Evolutionary conservation across 2,888 invertebrate species (phyloP).

Genomic region (Ceriagrion tenellum): DNA sequence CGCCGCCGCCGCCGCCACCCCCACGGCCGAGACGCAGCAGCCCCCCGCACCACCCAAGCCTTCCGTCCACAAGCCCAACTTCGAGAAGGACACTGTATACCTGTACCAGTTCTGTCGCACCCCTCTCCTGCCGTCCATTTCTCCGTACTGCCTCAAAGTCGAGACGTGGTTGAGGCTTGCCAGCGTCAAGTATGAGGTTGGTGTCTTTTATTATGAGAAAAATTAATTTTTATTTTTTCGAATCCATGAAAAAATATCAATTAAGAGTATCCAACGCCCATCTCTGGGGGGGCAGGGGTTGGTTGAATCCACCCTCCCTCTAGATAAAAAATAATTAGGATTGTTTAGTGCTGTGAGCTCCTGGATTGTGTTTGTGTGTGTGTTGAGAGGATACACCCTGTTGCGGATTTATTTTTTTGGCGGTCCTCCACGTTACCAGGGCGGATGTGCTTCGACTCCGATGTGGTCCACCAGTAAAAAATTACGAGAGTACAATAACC

Average conservation of each 20-base stretch:
- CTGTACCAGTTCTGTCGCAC: conserved; percentile 96
- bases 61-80: conserved; percentile 91
- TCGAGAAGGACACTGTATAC: conserved; percentile 95
- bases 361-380: not conserved
- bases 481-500: too few species aligned
- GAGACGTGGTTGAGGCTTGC: conserved; percentile 97
- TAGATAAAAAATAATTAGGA: not conserved
- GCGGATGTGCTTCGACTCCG: not conserved
- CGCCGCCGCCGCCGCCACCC: conserved; percentile 76
- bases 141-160: conserved; percentile 96
- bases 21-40: conserved; percentile 76
- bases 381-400: not conserved
- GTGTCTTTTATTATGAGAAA: conserved; percentile 74
- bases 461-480: too few species aligned
- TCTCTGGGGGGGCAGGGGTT: not conserved
- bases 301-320: not conserved
- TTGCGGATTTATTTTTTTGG: not conserved
- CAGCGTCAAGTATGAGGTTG: conserved; percentile 96
- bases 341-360: not conserved
- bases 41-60: conserved; percentile 86
- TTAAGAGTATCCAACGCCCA: not conserved
- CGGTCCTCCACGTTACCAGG: not conserved
- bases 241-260: not conserved
- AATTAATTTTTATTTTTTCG: not conserved
- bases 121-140: conserved; percentile 92